Evolutionary conservation across 1,140 invertebrate species (phyloP).

Genomic region (Steinernema khuongi): DNA sequence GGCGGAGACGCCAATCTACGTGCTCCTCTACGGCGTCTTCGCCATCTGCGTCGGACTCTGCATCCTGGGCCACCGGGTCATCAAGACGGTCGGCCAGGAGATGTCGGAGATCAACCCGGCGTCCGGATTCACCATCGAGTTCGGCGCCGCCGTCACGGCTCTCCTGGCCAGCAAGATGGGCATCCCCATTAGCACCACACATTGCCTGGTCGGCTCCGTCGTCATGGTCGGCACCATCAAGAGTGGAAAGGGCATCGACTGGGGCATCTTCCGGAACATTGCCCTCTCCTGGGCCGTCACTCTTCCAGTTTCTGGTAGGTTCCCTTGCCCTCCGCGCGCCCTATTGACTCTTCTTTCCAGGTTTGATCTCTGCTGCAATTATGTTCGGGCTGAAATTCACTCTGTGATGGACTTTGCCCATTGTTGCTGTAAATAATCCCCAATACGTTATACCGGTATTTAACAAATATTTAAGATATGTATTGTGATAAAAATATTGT

Average conservation of each 20-base stretch:
- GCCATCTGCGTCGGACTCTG: constrained; percentile 92
- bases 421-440: constrained; percentile 6
- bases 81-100: constrained; percentile 90
- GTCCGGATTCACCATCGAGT: constrained; percentile 55
- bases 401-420: neutral
- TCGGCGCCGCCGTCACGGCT: constrained; percentile 68
- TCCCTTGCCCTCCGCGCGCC: neutral
- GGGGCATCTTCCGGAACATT: constrained; percentile 71
- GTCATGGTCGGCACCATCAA: constrained; percentile 49
- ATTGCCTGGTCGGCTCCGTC: constrained; percentile 78
- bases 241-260: constrained; percentile 53
- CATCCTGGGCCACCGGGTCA: constrained; percentile 84
- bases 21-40: constrained; percentile 80
- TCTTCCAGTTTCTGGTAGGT: constrained; percentile 75
- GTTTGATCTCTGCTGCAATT: constrained; percentile 32
- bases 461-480: neutral
- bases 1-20: constrained; percentile 40
- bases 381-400: constrained; percentile 31
- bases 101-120: constrained; percentile 90
- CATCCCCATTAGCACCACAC: constrained; percentile 90
- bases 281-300: constrained; percentile 92
- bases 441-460: neutral
- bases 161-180: constrained; percentile 88
- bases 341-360: constrained; percentile 19
- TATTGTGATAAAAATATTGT: neutral